Evolutionary conservation across 2,797 vertebrate genomes (phyloP), one percentile per base, ranked within the genome.

Genomic region (Rhadinocentrus ornatus): DNA sequence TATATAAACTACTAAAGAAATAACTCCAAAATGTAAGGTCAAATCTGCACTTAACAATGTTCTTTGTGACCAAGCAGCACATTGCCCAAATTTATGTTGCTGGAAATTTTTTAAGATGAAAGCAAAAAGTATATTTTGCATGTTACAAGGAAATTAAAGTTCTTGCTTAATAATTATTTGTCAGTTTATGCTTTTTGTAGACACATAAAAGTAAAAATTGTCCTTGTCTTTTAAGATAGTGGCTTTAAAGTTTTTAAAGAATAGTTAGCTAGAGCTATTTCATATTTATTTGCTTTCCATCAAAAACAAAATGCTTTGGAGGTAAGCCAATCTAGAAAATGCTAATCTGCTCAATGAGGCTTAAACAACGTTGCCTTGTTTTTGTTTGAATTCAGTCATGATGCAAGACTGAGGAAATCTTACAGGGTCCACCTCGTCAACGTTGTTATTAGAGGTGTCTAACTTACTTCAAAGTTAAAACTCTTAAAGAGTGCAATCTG

Each of bases 381-480:
- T 52, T 22, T 24, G 48, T 50, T 52, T 6, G 3, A 20, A 24
- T 26, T 53, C 3, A 13, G 22, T 53, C n/a, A 24, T n/a, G 27
- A 35, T 15, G 27, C 37, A 29, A 29, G n/a, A 35, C 53, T 58
- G 34, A 61, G 48, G 13, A 9, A 8, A 11, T 39, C 20, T 60
- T 20, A 39, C 34, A 13, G 37, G 10, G 46, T 6, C 22, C 1
- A 20, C 0, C 16, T 34, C 46, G 9, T 39, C 13, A 48, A 16
- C 13, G 35, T 20, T 26, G 12, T 66, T 24, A 56, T n/a, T 12
- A 26, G 24, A 27, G 24, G 24, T 31, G 48, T 46, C 64, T 54
- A 56, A 57, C 24, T 83, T 73, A 72, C 34, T 59, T 82, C 5
- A 61, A 63, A 63, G 57, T 68, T 58, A 50, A 76, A 76, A 35